Percentiles rank a stretch among this genome's conserved stretches.
Conservation (phyloP, 2,113 vertebrate species). For the Aegotheles bennettii region DNA sequence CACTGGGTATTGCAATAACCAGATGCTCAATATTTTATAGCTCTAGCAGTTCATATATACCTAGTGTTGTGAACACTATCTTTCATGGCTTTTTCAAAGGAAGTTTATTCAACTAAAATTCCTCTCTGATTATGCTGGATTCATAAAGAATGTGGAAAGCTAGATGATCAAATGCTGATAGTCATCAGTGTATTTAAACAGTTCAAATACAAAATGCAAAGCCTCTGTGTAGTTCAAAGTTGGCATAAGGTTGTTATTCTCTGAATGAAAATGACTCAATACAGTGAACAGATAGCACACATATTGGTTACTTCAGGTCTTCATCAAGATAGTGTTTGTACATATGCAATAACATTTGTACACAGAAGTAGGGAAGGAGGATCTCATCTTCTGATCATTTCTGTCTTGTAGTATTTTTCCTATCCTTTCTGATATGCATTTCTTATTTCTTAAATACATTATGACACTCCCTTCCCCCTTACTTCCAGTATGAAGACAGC, state of each 20-base stretch:
- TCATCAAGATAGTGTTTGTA: neutral
- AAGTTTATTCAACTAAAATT: neutral
- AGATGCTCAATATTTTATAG: slow-evolving; percentile 20
- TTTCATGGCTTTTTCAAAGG: neutral
- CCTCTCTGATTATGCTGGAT: neutral
- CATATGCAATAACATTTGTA: neutral
- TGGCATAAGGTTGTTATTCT: neutral
- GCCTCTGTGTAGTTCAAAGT: neutral
- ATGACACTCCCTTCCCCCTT: neutral
- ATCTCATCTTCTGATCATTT: neutral
- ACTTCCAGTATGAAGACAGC: neutral
- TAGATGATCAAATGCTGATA: neutral
- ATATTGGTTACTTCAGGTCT: neutral
- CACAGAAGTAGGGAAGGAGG: neutral
- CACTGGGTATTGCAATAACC: neutral
- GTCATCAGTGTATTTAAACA: neutral
- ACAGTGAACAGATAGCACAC: neutral
- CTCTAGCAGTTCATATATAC: neutral
- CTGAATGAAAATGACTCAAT: neutral
- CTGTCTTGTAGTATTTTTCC: neutral
- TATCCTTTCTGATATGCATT: neutral
- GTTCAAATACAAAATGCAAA: neutral
- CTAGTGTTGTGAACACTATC: neutral
- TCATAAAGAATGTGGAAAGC: neutral
- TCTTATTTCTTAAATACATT: neutral